A percentile compares a stretch with the other conserved stretches of the same genome.
Conservation (phyloP, 2,888 invertebrate species). For the Catotricha subobsoleta region DNA sequence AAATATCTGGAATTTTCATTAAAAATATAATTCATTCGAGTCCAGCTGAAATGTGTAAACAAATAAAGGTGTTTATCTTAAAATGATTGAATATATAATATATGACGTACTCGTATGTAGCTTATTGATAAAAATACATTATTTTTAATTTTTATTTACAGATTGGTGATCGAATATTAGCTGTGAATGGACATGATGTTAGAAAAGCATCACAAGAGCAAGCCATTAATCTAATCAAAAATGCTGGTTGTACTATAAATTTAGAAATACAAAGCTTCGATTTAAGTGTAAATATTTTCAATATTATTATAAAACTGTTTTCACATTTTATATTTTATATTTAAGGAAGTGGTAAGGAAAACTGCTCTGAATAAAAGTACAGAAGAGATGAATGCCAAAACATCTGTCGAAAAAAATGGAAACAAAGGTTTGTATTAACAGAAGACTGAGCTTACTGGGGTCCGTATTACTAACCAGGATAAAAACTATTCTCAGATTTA, state of each 20-base stretch:
- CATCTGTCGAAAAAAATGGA: too few species aligned
- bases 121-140: too few species aligned
- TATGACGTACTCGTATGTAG: too few species aligned
- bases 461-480: too few species aligned
- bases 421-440: too few species aligned
- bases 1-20: constrained; percentile 90
- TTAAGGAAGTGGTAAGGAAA: too few species aligned
- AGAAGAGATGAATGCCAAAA: too few species aligned
- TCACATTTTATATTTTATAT: background rate
- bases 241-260: constrained; percentile 71
- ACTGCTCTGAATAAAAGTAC: too few species aligned
- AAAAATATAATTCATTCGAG: constrained; percentile 89
- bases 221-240: constrained; percentile 86
- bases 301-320: background rate
- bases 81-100: too few species aligned
- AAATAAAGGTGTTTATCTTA: constrained; percentile 60
- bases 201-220: constrained; percentile 81
- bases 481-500: too few species aligned
- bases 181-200: constrained; percentile 82
- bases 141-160: constrained; percentile 9
- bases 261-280: constrained; percentile 67
- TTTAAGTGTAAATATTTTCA: constrained; percentile 11
- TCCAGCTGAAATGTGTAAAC: constrained; percentile 82
- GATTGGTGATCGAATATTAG: constrained; percentile 32
- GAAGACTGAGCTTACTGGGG: too few species aligned